A percentile compares a stretch with the other conserved stretches of the same genome.
Evolutionary conservation across 1,140 invertebrate species (phyloP).

Genomic region (Octopus bimaculoides): DNA sequence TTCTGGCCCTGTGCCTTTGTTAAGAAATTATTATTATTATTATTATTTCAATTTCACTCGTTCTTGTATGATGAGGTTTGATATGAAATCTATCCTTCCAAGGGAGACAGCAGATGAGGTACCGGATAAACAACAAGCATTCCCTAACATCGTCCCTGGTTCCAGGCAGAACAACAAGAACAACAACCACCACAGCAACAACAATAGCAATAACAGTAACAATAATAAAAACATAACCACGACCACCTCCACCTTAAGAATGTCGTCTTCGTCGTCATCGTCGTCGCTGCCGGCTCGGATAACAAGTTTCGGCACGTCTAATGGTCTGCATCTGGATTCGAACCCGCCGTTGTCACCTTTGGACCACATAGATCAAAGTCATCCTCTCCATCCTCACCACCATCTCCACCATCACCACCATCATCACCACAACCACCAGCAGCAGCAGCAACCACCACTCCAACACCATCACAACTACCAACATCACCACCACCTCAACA

Average conservation of each 20-base stretch:
- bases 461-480: constrained; percentile 8
- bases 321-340: neutral
- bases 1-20: neutral
- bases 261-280: neutral
- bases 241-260: neutral
- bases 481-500: constrained; percentile 1
- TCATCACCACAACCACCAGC: constrained; percentile 13
- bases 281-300: neutral
- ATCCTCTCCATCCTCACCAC: constrained; percentile 10
- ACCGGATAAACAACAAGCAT: neutral
- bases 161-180: no score
- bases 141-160: neutral
- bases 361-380: neutral
- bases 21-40: neutral
- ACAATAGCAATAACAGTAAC: no score
- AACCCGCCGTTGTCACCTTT: neutral
- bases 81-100: neutral
- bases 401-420: constrained; percentile 14
- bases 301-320: neutral
- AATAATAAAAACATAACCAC: neutral
- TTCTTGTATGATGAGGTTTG: neutral
- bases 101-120: neutral
- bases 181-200: no score
- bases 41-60: neutral
- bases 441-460: neutral